Evolutionary conservation across 2,888 invertebrate species (phyloP).

Genomic region (Iselma pallidipennis): DNA sequence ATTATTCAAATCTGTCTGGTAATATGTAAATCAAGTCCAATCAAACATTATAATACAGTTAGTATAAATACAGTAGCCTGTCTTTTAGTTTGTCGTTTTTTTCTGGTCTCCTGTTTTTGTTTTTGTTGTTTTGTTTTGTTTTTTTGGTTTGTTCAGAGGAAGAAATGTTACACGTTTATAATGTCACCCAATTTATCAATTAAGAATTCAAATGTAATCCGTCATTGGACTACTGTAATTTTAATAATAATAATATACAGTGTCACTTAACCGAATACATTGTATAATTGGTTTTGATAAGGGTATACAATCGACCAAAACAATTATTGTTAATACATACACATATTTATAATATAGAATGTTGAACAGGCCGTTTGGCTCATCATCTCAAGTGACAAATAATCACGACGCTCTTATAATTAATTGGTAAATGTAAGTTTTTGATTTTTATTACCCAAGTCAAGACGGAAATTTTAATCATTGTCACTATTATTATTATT

Average conservation of each 20-base stretch:
- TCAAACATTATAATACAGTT: slow-evolving; percentile 5
- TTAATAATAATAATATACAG: slow-evolving; percentile 54
- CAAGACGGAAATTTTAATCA: slow-evolving; percentile 48
- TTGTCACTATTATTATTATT: neutral
- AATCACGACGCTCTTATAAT: slow-evolving; percentile 55
- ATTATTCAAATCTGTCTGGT: slow-evolving; percentile 9
- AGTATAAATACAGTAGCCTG: slow-evolving; percentile 8
- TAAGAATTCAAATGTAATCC: slow-evolving; percentile 53
- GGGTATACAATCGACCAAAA: slow-evolving; percentile 49
- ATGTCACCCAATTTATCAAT: slow-evolving; percentile 56
- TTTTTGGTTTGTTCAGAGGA: slow-evolving; percentile 24
- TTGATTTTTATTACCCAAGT: slow-evolving; percentile 48
- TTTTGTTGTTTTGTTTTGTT: neutral
- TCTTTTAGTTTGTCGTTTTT: slow-evolving; percentile 14
- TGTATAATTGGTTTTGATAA: slow-evolving; percentile 58
- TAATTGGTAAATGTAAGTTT: slow-evolving; percentile 55
- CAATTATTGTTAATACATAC: slow-evolving; percentile 21
- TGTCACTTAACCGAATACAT: slow-evolving; percentile 56
- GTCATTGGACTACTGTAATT: slow-evolving; percentile 53
- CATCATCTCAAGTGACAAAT: slow-evolving; percentile 57
- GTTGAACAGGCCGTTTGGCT: slow-evolving; percentile 42
- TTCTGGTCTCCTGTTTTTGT: neutral
- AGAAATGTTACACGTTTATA: slow-evolving; percentile 33
- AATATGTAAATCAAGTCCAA: slow-evolving; percentile 19
- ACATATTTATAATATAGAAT: slow-evolving; percentile 12